These are phyloP conservation scores for Trissolcus japonicus DNA, from an alignment of 2,888 invertebrate species.

Conservation along the genomic window DNA sequence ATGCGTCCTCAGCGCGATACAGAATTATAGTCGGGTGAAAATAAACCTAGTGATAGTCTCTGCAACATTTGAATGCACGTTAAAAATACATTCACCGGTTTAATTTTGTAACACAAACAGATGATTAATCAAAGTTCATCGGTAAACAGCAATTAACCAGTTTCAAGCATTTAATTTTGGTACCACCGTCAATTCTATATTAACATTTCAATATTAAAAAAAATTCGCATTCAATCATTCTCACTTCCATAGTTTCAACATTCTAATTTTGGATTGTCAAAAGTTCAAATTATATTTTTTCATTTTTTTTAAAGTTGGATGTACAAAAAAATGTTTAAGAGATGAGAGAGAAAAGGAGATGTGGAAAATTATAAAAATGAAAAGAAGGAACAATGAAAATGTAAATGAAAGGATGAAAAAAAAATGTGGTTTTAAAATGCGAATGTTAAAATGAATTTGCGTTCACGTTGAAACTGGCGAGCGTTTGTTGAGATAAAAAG, in stretches of 20 bases:
- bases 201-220: too few species aligned
- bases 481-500: conserved; percentile 23
- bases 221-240: too few species aligned
- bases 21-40: conserved; percentile 44
- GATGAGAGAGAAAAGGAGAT: too few species aligned
- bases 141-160: too few species aligned
- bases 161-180: too few species aligned
- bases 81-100: conserved; percentile 24
- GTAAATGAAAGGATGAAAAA: not conserved
- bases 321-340: too few species aligned
- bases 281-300: too few species aligned
- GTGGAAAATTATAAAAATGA: too few species aligned
- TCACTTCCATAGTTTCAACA: not conserved
- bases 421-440: not conserved
- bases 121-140: conserved; percentile 1
- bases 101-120: conserved; percentile 3
- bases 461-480: conserved; percentile 35
- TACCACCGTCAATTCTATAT: too few species aligned
- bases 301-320: too few species aligned
- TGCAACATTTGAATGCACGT: conserved; percentile 27
- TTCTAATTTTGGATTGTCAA: too few species aligned
- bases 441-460: conserved; percentile 23
- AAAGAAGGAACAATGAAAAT: not conserved
- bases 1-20: conserved; percentile 35
- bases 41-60: conserved; percentile 17